These are phyloP conservation scores for Silurus asotus DNA, from an alignment of 2,113 vertebrate species.

Conservation along the genomic window DNA sequence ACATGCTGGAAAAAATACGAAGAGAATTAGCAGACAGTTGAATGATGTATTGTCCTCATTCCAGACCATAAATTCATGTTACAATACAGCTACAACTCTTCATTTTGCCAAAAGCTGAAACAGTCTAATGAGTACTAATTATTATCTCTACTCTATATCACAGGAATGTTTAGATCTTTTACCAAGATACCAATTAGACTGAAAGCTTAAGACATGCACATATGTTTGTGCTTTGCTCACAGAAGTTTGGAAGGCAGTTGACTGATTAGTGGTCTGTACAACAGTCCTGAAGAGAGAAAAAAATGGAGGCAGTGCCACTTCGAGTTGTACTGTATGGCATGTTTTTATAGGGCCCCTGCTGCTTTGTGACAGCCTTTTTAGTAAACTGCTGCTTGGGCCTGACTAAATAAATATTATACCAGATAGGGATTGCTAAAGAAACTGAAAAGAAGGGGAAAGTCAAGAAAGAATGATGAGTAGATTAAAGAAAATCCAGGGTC, in stretches of 20 bases:
- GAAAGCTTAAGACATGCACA: background rate
- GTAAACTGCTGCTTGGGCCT: constrained; percentile 57
- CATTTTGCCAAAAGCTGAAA: constrained; percentile 14
- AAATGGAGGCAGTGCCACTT: background rate
- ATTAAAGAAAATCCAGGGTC: background rate
- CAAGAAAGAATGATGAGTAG: background rate
- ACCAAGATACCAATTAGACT: background rate
- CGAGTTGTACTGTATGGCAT: constrained; percentile 4
- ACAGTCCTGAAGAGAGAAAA: constrained; percentile 11
- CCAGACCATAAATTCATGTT: background rate
- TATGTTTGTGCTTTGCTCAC: constrained; percentile 24
- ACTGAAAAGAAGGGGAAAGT: constrained; percentile 53
- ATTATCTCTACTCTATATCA: constrained; percentile 27
- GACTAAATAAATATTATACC: constrained; percentile 64
- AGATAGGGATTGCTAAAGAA: constrained; percentile 64
- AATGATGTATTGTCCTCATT: constrained; percentile 12
- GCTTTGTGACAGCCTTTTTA: constrained; percentile 54
- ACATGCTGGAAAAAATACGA: constrained; percentile 77
- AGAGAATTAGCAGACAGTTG: constrained; percentile 14
- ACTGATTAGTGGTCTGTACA: constrained; percentile 39
- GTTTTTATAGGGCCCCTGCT: constrained; percentile 41
- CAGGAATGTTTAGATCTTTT: background rate
- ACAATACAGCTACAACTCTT: background rate
- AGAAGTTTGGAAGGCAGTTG: constrained; percentile 24
- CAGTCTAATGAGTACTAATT: constrained; percentile 4